Base-by-base conservation (phyloP, 2,888 invertebrate species). In the Cataglyphis albicans region DNA sequence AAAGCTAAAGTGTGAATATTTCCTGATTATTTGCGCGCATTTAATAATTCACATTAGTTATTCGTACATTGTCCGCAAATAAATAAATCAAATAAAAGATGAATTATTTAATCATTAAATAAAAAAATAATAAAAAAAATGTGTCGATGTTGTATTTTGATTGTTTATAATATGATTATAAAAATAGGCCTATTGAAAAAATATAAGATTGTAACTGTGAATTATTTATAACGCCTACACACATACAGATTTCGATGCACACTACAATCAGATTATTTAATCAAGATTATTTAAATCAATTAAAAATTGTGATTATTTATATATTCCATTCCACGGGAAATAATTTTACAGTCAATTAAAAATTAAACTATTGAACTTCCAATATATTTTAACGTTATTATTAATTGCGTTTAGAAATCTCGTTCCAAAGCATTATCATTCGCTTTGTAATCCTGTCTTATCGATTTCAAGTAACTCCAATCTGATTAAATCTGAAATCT, bases 181-280 rank as follows among this genome's bases (percentile, higher is more conserved):
- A 57, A 72, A 55, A 41, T 67, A 76, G 76, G 38, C 76, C 76
- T 57, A 57, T 68, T 41, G 41, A 68, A 10, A 41, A 68, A 68
- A 57, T 25, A 38, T 15, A 29, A 5, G 4, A 75, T 52, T 5
- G 12, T 65, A 55, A 67, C 3, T 57, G 15, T 9, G 29, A 68
- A 32, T 65, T 41, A 57, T 9, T 41, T 55, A 55, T 55, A 25
- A 55, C 25, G n/a, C 48, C 18, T 7, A 52, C 48, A n/a, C 15
- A 52, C n/a, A 18, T 5, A 52, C 48, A 52, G n/a, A 52, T 52
- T 52, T 52, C n/a, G n/a, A 52, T n/a, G n/a, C 48, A 48, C 18
- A 25, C 25, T 25, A 41, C 6, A 7, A 64, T 52, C 10, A 64
- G 3, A 38, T 35, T 55, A 21, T 21, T 21, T 21, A 29, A 67